Base-by-base conservation (phyloP, 2,113 vertebrate species). In the Bubalus kerabau region DNA sequence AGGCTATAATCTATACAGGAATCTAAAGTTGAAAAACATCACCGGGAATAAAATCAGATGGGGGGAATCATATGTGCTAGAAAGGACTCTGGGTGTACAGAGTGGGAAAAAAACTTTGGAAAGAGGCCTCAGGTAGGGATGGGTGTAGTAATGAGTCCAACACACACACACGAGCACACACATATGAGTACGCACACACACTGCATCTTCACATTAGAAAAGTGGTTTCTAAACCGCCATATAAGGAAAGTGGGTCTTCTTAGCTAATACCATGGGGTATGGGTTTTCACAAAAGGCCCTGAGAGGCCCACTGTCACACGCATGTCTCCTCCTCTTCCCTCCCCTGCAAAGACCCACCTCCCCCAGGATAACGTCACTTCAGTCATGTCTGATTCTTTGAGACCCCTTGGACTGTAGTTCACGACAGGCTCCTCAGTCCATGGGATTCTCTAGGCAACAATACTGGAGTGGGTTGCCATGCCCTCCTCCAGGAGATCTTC, bases 251-350 rank as follows among this genome's bases (percentile, higher is more conserved):
- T 28, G 12, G 32, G n/a, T 40, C 23, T 52, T 67, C 12, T 13
- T 19, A 32, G 7, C 56, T 36, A 28, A 14, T 23, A 17, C 23
- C 24, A 0, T 1, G 50, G n/a, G n/a, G 46, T 52, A 4, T 2
- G 36, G 7, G 21, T 80, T n/a, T 50, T 16, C 87, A 76, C 15
- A 7, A 54, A 26, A n/a, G 74, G 19, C 15, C 21, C 56, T 2
- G 3, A 59, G 15, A 40, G n/a, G n/a, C 56, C 28, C 24, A 0
- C 3, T 0, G n/a, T 26, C 12, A 10, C 28, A n/a, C 2, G 14
- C 4, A 2, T 23, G 21, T 23, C 28, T 52, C 30, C 21, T n/a
- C 32, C 6, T 15, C 2, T 2, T 28, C 19, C 28, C 46, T 28
- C 15, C n/a, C 40, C 40, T 59, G 56, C 16, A 48, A 48, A 92